Percentiles rank a stretch among this genome's conserved stretches.
phyloP scores from a whole-genome alignment of 2,113 vertebrate species.

The Salminus brasiliensis region DNA sequence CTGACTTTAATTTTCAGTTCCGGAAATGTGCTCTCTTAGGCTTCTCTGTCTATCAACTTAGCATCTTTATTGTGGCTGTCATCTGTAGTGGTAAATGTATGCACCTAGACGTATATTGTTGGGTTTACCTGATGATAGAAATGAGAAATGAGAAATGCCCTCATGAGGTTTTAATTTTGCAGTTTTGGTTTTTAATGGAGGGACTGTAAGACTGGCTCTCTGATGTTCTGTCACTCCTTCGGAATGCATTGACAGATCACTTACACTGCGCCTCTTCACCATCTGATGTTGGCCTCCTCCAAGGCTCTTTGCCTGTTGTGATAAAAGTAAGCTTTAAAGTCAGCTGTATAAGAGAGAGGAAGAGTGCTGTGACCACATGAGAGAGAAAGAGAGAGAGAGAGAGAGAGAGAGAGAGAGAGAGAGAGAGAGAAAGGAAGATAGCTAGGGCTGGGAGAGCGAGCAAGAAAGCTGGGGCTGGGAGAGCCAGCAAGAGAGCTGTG shows the following conservation, averaged over 20 bases:
- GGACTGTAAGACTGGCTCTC: slow-evolving; percentile 2
- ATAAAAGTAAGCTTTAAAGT: slow-evolving; percentile 38
- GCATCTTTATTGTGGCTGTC: not conserved
- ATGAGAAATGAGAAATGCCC: too few species aligned
- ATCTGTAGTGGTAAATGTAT: slow-evolving; percentile 20
- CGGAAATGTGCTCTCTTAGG: slow-evolving; percentile 26
- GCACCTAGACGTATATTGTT: not conserved
- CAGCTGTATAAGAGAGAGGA: too few species aligned
- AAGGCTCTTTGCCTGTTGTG: slow-evolving; percentile 16
- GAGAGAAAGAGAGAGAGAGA: slow-evolving; percentile 33
- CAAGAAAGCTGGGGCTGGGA: slow-evolving; percentile 12
- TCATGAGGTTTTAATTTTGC: not conserved
- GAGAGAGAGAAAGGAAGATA: not conserved
- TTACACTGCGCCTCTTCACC: slow-evolving; percentile 7
- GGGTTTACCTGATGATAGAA: not conserved
- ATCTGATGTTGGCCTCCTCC: slow-evolving; percentile 30
- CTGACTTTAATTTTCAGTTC: not conserved
- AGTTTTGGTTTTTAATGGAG: slow-evolving; percentile 8
- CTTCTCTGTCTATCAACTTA: not conserved
- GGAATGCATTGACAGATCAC: not conserved
- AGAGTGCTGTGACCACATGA: slow-evolving; percentile 27
- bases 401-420: slow-evolving; percentile 6
- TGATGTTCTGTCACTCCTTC: slow-evolving; percentile 33
- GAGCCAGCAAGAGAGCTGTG: slow-evolving; percentile 21
- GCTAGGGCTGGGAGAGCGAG: not conserved